Evolutionary conservation across 2,113 vertebrate species (phyloP).

Genomic region (Zosterops hypoxanthus): DNA sequence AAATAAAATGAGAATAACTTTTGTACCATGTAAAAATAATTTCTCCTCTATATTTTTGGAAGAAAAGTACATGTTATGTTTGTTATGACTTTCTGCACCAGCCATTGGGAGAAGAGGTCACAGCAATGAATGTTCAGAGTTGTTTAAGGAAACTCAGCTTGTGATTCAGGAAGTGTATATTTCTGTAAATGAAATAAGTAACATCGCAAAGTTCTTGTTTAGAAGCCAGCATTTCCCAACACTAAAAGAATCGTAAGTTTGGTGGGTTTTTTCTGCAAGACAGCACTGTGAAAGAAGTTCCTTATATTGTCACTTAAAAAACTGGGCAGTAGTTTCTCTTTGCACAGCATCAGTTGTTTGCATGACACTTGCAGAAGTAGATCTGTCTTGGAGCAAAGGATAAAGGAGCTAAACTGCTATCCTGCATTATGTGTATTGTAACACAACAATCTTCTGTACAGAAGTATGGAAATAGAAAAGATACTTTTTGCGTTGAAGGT

Average conservation of each 20-base stretch:
- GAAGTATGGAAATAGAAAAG: background rate
- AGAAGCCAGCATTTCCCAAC: conserved; percentile 15
- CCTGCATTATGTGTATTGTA: background rate
- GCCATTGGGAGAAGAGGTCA: background rate
- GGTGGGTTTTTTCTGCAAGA: background rate
- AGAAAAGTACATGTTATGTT: background rate
- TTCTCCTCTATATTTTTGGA: conserved; percentile 17
- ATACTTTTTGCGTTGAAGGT: background rate
- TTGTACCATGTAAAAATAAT: conserved; percentile 27
- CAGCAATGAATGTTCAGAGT: background rate
- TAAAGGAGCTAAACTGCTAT: background rate
- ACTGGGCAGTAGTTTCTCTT: background rate
- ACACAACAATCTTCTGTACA: background rate
- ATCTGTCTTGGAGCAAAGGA: background rate
- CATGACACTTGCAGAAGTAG: background rate
- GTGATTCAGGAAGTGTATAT: background rate
- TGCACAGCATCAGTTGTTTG: background rate
- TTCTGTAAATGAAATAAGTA: conserved; percentile 20
- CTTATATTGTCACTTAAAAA: background rate
- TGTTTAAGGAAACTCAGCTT: background rate
- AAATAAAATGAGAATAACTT: conserved; percentile 65
- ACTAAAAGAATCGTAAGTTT: background rate
- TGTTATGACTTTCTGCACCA: conserved; percentile 4
- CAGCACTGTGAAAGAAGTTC: background rate
- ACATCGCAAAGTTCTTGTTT: background rate